Conservation (phyloP, 2,888 invertebrate genomes). For the Junonia oenone region DNA sequence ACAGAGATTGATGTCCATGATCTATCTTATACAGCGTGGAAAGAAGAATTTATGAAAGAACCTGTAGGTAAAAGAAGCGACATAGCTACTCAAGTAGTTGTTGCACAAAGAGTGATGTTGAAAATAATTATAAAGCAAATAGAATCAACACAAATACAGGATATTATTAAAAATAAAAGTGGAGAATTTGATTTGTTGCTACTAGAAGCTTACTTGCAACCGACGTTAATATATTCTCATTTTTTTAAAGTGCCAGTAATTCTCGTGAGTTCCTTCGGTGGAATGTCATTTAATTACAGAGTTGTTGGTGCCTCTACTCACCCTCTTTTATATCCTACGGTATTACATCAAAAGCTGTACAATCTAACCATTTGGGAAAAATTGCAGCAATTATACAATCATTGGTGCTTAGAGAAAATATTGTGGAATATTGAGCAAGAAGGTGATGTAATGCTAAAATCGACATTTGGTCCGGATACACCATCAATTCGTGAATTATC, state of each 20-base stretch:
- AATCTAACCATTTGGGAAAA: conserved; percentile 40
- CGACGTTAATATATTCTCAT: conserved; percentile 37
- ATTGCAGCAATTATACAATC: conserved; percentile 29
- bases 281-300: conserved; percentile 25
- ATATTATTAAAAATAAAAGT: conserved; percentile 32
- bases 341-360: conserved; percentile 29
- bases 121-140: conserved; percentile 34
- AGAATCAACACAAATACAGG: conserved; percentile 30
- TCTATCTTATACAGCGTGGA: too few species aligned
- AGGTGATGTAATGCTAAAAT: conserved; percentile 30
- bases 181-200: conserved; percentile 41
- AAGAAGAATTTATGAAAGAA: conserved; percentile 14
- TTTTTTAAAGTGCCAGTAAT: conserved; percentile 44
- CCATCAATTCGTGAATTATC: conserved; percentile 32
- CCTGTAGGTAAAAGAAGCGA: background rate
- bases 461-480: conserved; percentile 29
- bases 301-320: conserved; percentile 36
- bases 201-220: conserved; percentile 35
- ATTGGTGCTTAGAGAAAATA: conserved; percentile 14
- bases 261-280: conserved; percentile 39
- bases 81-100: too few species aligned
- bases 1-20: too few species aligned
- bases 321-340: conserved; percentile 39
- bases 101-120: too few species aligned
- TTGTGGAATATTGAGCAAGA: conserved; percentile 1